phyloP scores from a whole-genome alignment of 1,140 invertebrate genomes.

The Drosophila ironensis region DNA sequence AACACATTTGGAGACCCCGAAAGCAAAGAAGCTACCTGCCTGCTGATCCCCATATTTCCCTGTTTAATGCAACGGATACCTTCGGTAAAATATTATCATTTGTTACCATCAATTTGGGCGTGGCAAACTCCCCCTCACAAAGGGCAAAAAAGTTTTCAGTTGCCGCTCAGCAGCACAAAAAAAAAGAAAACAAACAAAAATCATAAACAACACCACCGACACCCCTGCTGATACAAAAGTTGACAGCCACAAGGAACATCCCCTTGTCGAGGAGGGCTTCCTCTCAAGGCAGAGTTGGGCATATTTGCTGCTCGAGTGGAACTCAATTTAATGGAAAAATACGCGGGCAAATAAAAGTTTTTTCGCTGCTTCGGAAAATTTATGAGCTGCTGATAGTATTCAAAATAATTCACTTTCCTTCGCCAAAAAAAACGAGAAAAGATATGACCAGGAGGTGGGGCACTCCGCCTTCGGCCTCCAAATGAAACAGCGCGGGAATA shows the following conservation, averaged over 20 bases:
- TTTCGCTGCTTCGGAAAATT: constrained; percentile 48
- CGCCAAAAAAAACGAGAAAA: too few relatives aligned
- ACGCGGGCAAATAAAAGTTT: constrained; percentile 71
- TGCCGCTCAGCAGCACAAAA: constrained; percentile 2
- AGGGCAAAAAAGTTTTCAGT: constrained; percentile 20
- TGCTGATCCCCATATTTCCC: not conserved
- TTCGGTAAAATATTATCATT: not conserved
- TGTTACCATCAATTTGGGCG: constrained; percentile 8
- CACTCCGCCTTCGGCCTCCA: constrained; percentile 34
- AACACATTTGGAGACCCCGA: too few relatives aligned
- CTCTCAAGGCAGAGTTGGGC: constrained; percentile 1
- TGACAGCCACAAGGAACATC: constrained; percentile 54
- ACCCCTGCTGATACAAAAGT: constrained; percentile 49
- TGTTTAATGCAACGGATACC: not conserved
- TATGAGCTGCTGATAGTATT: constrained; percentile 75
- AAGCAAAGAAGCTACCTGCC: too few relatives aligned
- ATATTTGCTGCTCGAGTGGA: constrained; percentile 75
- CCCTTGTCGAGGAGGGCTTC: constrained; percentile 23
- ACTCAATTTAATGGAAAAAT: constrained; percentile 80
- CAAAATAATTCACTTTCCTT: constrained; percentile 68
- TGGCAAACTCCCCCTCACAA: not conserved
- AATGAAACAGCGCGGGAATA: not conserved
- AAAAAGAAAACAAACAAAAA: constrained; percentile 56
- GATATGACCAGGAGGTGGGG: constrained; percentile 26
- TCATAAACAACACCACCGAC: constrained; percentile 66